Conservation (phyloP, 2,113 vertebrate species). For the Myrmecobius fasciatus region DNA sequence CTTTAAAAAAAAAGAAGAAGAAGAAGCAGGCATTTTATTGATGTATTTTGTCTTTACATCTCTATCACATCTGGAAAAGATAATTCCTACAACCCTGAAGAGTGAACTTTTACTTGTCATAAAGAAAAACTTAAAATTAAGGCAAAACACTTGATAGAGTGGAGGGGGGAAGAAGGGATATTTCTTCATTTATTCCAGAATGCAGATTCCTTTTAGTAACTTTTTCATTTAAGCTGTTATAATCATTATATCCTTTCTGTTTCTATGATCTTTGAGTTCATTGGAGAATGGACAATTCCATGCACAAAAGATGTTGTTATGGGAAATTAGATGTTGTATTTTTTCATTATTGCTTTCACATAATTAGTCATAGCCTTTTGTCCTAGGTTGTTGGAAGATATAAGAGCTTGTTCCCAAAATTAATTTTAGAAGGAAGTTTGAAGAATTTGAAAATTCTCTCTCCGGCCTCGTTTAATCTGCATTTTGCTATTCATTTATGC, state of each 20-base stretch:
- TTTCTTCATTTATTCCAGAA: not conserved
- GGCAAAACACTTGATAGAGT: not conserved
- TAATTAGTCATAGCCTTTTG: constrained; percentile 27
- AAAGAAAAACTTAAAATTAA: not conserved
- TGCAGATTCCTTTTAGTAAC: not conserved
- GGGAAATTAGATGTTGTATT: not conserved
- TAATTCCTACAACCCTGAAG: not conserved
- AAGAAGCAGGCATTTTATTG: too few species aligned
- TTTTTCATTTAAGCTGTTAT: not conserved
- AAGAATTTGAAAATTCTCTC: constrained; percentile 33
- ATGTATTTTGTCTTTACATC: not conserved
- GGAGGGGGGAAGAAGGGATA: not conserved
- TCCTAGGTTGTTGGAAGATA: not conserved
- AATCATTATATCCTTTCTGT: not conserved
- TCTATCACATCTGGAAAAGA: not conserved
- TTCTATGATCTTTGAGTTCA: constrained; percentile 11
- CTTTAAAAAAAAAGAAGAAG: not conserved
- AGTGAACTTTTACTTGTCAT: not conserved
- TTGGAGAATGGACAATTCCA: not conserved
- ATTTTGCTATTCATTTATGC: constrained; percentile 57
- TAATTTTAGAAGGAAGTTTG: not conserved
- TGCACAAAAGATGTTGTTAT: not conserved
- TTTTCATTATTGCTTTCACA: constrained; percentile 26
- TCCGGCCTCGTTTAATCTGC: constrained; percentile 12
- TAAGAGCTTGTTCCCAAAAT: constrained; percentile 29